Evolutionary conservation across 2,888 invertebrate genomes (phyloP).

Genomic region (Cephus pulcher): DNA sequence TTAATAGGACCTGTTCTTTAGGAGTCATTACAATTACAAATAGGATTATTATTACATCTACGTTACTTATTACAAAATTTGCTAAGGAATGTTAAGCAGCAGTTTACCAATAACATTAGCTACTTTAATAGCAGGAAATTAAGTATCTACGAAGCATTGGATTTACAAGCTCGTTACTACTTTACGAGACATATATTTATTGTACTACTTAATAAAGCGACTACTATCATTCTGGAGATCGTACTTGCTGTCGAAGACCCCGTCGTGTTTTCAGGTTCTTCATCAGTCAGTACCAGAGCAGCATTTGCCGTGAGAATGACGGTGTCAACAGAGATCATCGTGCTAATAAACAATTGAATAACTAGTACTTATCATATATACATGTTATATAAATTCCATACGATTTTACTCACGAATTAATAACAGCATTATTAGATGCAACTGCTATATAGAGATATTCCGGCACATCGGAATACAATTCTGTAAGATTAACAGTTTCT

Average conservation of each 20-base stretch:
- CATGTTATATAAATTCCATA: not conserved
- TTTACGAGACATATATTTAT: not conserved
- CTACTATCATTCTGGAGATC: not conserved
- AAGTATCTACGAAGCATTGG: not conserved
- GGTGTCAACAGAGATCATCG: not conserved
- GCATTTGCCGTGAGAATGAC: slow-evolving; percentile 16
- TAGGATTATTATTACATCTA: not conserved
- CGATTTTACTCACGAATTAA: slow-evolving; percentile 21
- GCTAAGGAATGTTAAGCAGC: not conserved
- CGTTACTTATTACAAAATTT: not conserved
- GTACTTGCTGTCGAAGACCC: not conserved
- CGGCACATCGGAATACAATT: slow-evolving; percentile 39
- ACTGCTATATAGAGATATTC: slow-evolving; percentile 37
- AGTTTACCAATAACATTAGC: not conserved
- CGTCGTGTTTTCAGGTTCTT: not conserved
- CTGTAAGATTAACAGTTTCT: slow-evolving; percentile 41
- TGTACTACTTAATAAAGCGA: not conserved
- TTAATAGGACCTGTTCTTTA: not conserved
- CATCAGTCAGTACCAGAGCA: slow-evolving; percentile 14
- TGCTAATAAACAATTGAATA: slow-evolving; percentile 4
- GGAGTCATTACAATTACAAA: not conserved
- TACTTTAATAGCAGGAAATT: not conserved
- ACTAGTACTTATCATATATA: not conserved
- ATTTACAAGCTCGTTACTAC: not conserved
- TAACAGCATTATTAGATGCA: slow-evolving; percentile 43